Conservation (phyloP, 2,797 vertebrate species). For the Alca torda region DNA sequence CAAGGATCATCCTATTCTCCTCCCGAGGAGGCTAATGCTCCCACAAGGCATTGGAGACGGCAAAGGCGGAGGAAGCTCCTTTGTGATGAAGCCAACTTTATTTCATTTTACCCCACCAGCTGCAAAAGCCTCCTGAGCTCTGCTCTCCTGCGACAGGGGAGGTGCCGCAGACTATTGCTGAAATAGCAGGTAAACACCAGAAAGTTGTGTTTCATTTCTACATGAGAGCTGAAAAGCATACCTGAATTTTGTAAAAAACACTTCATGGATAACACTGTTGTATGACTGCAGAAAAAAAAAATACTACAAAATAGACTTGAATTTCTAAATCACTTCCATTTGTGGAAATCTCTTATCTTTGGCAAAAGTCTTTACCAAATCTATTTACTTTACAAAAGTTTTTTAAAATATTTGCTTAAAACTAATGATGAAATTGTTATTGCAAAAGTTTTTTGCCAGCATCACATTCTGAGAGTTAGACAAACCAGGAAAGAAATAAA, state of each 20-base stretch:
- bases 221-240: not conserved
- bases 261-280: not conserved
- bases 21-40: accelerated
- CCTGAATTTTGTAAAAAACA: not conserved
- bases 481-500: not conserved
- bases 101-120: not conserved
- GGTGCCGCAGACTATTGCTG: not conserved
- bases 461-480: not conserved
- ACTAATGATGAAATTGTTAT: not conserved
- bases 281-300: not conserved
- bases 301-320: not conserved
- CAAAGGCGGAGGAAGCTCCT: not conserved
- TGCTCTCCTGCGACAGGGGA: not conserved
- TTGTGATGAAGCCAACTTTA: not conserved
- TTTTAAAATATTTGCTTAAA: not conserved
- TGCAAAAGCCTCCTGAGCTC: not conserved
- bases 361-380: not conserved
- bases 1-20: not conserved
- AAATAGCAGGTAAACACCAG: not conserved
- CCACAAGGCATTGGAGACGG: not conserved
- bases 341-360: not conserved
- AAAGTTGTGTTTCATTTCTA: not conserved
- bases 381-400: not conserved
- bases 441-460: not conserved
- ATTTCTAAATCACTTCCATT: not conserved